These are phyloP conservation scores for Talpa occidentalis DNA, from an alignment of 2,113 vertebrate genomes.

Conservation along the genomic window DNA sequence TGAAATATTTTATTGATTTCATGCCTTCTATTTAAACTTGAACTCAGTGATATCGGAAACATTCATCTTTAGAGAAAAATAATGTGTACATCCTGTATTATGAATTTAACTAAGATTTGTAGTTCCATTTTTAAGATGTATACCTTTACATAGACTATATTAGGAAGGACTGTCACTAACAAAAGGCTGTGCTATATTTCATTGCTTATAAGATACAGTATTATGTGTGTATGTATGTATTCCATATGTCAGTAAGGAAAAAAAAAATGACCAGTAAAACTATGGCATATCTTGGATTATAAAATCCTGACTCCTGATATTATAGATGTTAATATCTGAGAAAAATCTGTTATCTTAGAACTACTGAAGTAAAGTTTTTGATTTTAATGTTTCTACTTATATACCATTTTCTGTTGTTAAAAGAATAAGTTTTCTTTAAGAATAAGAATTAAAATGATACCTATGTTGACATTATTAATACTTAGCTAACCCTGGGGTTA, in stretches of 20 bases:
- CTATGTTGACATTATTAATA: constrained; percentile 6
- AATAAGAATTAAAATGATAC: constrained; percentile 13
- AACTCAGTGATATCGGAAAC: background rate
- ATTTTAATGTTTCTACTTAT: constrained; percentile 24
- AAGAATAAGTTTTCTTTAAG: background rate
- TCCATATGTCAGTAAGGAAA: constrained; percentile 27
- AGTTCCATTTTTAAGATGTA: constrained; percentile 22
- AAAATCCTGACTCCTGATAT: background rate
- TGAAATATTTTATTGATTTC: constrained; percentile 34
- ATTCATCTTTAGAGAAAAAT: background rate
- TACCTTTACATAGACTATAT: background rate
- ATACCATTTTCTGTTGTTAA: background rate
- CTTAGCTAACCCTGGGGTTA: background rate
- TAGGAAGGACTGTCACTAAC: background rate
- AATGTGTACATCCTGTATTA: background rate
- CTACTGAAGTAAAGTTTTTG: background rate
- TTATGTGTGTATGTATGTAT: background rate
- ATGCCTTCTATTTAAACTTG: constrained; percentile 28
- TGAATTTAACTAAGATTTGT: constrained; percentile 20
- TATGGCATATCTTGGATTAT: background rate
- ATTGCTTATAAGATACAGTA: background rate
- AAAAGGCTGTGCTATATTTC: background rate
- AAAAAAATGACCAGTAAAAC: constrained; percentile 24
- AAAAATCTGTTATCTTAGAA: background rate
- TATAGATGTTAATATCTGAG: background rate